Conservation (phyloP, 2,888 invertebrate genomes). For the Cerastis rubricosa region DNA sequence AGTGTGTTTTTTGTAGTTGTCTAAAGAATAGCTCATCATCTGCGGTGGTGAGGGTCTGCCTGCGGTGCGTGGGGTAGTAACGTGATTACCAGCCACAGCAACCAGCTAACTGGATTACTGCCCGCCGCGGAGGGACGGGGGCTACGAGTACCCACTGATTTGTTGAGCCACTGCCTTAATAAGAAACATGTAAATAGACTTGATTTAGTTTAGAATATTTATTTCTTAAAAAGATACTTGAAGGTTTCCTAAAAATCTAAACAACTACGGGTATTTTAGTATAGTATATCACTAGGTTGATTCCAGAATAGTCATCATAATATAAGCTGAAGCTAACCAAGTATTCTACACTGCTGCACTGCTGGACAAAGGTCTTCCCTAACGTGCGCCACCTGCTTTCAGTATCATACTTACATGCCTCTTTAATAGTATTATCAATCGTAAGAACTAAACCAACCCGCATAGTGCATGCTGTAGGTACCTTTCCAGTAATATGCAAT, state of each 20-base stretch:
- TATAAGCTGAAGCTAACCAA: too few species aligned
- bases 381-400: not conserved
- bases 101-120: constrained; percentile 76
- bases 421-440: not conserved
- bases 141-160: constrained; percentile 43
- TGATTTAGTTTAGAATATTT: constrained; percentile 4
- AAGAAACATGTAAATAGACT: constrained; percentile 13
- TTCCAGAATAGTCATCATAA: not conserved
- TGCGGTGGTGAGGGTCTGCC: constrained; percentile 17
- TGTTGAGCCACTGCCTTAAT: constrained; percentile 37
- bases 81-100: constrained; percentile 72
- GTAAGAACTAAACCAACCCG: constrained; percentile 23
- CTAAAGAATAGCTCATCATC: constrained; percentile 86
- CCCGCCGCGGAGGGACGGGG: not conserved
- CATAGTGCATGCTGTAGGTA: constrained; percentile 16
- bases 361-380: not conserved
- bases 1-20: constrained; percentile 50
- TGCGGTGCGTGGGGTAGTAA: constrained; percentile 71
- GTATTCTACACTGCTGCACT: not conserved
- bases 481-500: constrained; percentile 1
- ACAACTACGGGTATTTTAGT: not conserved
- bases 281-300: not conserved
- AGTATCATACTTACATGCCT: not conserved
- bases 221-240: not conserved
- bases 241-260: not conserved